phyloP scores from a whole-genome alignment of 2,888 invertebrate species.

The Leuctra nigra region DNA sequence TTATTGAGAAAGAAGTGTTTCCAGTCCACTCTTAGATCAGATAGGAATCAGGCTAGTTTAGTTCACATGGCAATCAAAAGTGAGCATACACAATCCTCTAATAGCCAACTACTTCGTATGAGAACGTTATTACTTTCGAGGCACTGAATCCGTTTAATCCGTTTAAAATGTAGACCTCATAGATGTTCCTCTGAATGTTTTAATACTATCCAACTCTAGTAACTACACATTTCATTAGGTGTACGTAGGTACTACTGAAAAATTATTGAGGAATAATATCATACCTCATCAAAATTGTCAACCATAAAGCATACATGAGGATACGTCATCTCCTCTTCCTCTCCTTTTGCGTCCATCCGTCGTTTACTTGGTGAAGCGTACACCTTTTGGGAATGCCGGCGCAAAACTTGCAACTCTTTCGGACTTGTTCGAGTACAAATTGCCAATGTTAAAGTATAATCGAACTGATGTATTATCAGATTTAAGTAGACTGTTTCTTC shows the following conservation, averaged over 20 bases:
- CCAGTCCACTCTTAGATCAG: no score
- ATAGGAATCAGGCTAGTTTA: no score
- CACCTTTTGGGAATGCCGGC: slow-evolving; percentile 85
- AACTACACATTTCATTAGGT: not conserved
- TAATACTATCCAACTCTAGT: not conserved
- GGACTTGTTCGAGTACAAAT: slow-evolving; percentile 97
- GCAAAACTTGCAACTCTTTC: slow-evolving; percentile 92
- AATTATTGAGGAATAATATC: no score
- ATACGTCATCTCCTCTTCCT: slow-evolving; percentile 97
- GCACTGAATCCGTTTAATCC: no score
- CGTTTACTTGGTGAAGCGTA: slow-evolving; percentile 96
- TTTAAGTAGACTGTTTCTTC: slow-evolving; percentile 98
- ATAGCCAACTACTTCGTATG: no score
- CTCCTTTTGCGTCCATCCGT: slow-evolving; percentile 97
- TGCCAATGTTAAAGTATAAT: slow-evolving; percentile 94
- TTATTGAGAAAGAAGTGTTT: no score
- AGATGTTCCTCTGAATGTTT: not conserved
- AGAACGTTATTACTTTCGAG: no score
- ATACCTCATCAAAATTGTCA: slow-evolving; percentile 96
- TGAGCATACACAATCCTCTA: no score
- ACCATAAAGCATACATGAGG: slow-evolving; percentile 99
- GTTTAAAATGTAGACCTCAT: not conserved
- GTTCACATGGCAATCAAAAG: no score
- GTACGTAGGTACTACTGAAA: no score
- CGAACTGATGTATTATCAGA: slow-evolving; percentile 96